Evolutionary conservation across 2,888 invertebrate species (phyloP), one percentile per base, ranked within the genome.

Genomic region (Sabatieria punctata): DNA sequence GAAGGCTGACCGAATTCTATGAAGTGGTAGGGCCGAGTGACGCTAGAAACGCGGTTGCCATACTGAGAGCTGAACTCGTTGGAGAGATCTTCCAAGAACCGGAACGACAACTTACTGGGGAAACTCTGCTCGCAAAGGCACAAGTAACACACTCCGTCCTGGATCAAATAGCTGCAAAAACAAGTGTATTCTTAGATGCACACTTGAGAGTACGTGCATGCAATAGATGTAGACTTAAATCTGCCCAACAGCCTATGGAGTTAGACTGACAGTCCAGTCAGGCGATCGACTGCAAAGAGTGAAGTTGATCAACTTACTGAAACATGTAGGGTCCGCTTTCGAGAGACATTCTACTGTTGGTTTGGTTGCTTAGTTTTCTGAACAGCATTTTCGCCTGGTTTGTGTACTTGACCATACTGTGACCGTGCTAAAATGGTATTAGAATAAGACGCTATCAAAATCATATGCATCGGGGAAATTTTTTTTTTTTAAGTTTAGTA

Each of bases 341-440:
- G 63, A 99, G 84, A 60, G 86, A 85, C 71, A 93, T 91, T 65
- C 83, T 78, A 26, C 78, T 71, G 49, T 93, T 93, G 49, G 93
- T 89, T 63, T 84, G 80, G 13, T 52, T 51, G 56, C 82, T 82
- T 63, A 99, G 74, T 72, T 91, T 91, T 61, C 85, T 78, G 73
- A 97, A 95, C 60, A 97, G 74, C 80, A 91, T 82, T 75, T 97
- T 97, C 33, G 97, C 97, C 73, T 97, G 95, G 70, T 89, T 93
- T 70, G 95, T 95, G 70, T 93, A 97, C 67, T 97, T 95, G 70
- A 91, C 73, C 65, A 93, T 78, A 72, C 79, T 86, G 68, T 83
- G 79, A 49, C 91, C 93, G 54, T 81, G 79, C 91, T 93, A 72
- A 60, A 66, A n/a, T n/a, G n/a, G n/a, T n/a, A n/a, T n/a, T n/a